Base-by-base conservation (phyloP, 2,888 invertebrate species). In the Petrophora chlorosata region DNA sequence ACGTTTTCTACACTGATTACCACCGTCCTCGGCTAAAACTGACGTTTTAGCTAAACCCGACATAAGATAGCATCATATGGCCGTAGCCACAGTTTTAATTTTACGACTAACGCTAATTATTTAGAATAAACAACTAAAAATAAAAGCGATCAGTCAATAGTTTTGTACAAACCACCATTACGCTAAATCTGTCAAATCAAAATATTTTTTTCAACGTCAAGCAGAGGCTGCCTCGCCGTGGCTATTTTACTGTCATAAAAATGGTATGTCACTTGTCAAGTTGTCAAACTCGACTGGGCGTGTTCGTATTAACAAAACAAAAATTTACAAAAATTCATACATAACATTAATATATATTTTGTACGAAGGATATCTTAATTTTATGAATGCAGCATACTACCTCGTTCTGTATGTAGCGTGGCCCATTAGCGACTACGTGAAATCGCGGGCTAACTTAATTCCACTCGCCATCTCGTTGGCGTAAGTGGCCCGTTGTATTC, bases 41-140 rank as follows among this genome's bases (percentile, higher is more conserved):
- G 91, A 81, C 69, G 89, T 91, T 87, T 92, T 92, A 91, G 91
- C 92, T 91, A 91, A 79, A 77, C 90, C 92, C 92, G 94, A 94
- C 94, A 94, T 94, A 94, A 85, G 92, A 92, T 89, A 90, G 92
- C 93, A 93, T 94, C 91, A 91, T 93, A 86, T 74, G 87, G 84
- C 85, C 83, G 69, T 79, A 67, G 87, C 84, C 86, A 79, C 82
- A 67, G 73, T 65, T 71, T 65, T 72, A 70, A 63, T 52, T 53
- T 61, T 35, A 49, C 26, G 28, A 35, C 35, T 35, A 43, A 10
- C 33, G 16, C n/a, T 46, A 34, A 64, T 61, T 72, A 67, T 4
- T 76, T 75, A 70, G 67, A 60, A 57, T 22, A 22, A 2, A 2
- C n/a, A n/a, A n/a, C 8, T 79, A 83, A 83, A 84, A 80, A 79